Conservation (phyloP, 2,797 vertebrate species). For the Centroberyx gerrardi region DNA sequence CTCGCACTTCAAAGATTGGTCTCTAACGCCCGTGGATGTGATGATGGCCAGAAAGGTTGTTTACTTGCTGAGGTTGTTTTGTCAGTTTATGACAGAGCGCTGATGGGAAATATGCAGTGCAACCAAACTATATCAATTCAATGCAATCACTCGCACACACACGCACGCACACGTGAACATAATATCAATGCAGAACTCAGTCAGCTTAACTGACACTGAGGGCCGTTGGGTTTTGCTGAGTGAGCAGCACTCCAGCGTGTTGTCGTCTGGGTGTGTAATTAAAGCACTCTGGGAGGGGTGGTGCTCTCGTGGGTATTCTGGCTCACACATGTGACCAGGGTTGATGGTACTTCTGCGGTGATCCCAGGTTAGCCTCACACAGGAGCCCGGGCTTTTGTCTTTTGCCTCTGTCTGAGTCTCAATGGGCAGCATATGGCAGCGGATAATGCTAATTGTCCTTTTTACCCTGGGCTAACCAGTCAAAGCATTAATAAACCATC, state of each 20-base stretch:
- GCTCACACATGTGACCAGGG: constrained; percentile 82
- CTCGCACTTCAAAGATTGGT: constrained; percentile 28
- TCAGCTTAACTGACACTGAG: constrained; percentile 53
- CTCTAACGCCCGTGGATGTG: constrained; percentile 12
- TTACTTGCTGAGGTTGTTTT: constrained; percentile 38
- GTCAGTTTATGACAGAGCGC: constrained; percentile 26
- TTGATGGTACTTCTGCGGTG: constrained; percentile 82
- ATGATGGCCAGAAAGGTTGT: constrained; percentile 34
- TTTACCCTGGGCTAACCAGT: constrained; percentile 86
- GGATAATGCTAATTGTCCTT: constrained; percentile 90
- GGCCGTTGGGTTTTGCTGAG: constrained; percentile 74
- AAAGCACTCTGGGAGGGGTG: constrained; percentile 78
- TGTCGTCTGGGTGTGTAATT: constrained; percentile 82
- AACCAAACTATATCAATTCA: constrained; percentile 35
- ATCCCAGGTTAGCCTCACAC: constrained; percentile 86
- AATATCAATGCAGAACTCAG: constrained; percentile 46
- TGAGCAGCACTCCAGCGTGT: constrained; percentile 67
- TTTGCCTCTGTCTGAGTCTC: constrained; percentile 83
- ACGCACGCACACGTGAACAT: constrained; percentile 30
- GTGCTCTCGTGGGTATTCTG: constrained; percentile 78
- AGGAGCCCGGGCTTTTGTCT: constrained; percentile 81
- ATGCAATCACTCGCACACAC: constrained; percentile 24
- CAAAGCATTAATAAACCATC: constrained; percentile 88
- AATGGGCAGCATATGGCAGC: constrained; percentile 89
- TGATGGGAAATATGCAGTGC: constrained; percentile 54